Percentiles rank a stretch among this genome's conserved stretches.
Evolutionary conservation across 2,113 vertebrate species (phyloP).

Genomic region (Lepus americanus): DNA sequence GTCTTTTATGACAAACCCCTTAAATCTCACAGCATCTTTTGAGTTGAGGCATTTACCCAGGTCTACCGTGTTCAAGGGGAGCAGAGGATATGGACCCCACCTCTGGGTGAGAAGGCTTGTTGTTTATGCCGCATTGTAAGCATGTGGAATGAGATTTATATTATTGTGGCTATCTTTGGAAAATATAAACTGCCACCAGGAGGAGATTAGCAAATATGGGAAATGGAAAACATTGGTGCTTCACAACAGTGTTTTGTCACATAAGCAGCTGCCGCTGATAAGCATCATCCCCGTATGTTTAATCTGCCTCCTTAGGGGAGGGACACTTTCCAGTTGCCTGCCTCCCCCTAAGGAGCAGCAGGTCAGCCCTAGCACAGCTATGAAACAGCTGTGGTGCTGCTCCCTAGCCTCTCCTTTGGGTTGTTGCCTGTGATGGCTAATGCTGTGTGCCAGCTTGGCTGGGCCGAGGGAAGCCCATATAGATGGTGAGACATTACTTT

Average conservation of each 20-base stretch:
- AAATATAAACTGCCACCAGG: neutral
- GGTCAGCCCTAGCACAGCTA: neutral
- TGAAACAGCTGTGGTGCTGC: neutral
- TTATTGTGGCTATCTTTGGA: neutral
- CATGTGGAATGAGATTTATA: neutral
- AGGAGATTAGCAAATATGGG: neutral
- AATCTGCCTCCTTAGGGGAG: neutral
- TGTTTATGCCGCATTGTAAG: neutral
- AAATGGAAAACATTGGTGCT: neutral
- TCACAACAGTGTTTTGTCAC: constrained; percentile 19
- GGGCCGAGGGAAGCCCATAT: neutral
- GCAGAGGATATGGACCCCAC: neutral
- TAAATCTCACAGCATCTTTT: neutral
- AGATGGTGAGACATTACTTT: neutral
- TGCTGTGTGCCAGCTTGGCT: neutral
- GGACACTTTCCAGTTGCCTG: neutral
- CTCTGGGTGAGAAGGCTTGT: neutral
- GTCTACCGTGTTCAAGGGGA: neutral
- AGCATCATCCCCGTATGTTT: neutral
- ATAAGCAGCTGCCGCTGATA: neutral
- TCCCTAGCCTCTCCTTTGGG: neutral
- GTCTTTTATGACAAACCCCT: neutral
- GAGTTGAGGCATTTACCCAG: neutral
- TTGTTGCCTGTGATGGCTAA: neutral
- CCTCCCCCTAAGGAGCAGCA: neutral